Base-by-base conservation (phyloP, 2,113 vertebrate genomes). In the Psittacus erithacus region DNA sequence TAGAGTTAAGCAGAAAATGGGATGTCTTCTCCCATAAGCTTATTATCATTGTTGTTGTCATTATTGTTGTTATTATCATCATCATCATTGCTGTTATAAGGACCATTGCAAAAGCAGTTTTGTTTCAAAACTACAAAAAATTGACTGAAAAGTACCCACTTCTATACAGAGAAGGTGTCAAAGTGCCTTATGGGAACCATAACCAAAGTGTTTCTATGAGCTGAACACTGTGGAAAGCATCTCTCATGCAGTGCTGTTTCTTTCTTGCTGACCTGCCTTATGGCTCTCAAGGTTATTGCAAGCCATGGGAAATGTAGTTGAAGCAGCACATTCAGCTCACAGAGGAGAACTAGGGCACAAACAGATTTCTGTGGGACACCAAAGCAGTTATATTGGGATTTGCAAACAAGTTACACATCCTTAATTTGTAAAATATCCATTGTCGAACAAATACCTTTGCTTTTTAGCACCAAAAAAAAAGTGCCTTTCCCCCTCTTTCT, bases 161-260 rank as follows among this genome's bases (percentile, higher is more conserved):
- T 81, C 47, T 82, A 2, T 28, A 31, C 7, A 10, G 39, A 82
- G 77, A 67, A 68, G 4, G 29, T 64, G 25, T 63, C 25, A 62
- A 46, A 28, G 25, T 70, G 43, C 33, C 60, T 55, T 29, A 46
- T 10, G 27, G 73, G 27, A 67, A 10, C 22, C 23, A 29, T 39
- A 44, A 44, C 16, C 6, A 6, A 19, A 46, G 24, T 7, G 23
- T 43, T 63, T 74, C 44, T 33, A 2, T 43, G n/a, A 88, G 28
- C 31, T 71, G 28, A 64, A 22, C 28, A 6, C 15, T 0, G 0
- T 18, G 13, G 41, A 52, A 27, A 63, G 13, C 0, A 0, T 81
- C 38, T 22, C 9, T 31, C 11, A 2, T 11, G 33, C 31, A 46
- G 6, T 0, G 9, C 43, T 39, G 31, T 59, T 59, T 44, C 71